Evolutionary conservation across 1,140 invertebrate species (phyloP), one percentile per base, ranked within the genome.

Genomic region (Drosophila trapezifrons): DNA sequence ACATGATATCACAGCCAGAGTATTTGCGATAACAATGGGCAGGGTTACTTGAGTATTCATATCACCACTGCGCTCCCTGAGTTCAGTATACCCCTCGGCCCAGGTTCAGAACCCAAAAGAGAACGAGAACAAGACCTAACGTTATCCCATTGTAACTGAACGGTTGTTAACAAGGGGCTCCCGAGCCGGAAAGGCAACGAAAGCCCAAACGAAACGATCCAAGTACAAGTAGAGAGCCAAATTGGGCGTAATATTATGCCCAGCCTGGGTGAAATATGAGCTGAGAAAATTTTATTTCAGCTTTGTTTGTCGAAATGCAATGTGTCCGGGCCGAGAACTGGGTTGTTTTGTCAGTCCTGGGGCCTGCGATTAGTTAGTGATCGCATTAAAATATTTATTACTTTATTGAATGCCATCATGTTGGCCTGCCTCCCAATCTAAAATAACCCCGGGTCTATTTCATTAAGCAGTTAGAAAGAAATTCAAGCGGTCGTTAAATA

Each of bases 231-330:
- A 62, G 65, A 69, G 49, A 77, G 70, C 82, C 82, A 87, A 86
- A 86, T 86, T 86, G 83, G 83, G 76, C 80, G 78, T 86, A 86
- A 86, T 86, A 80, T 86, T 86, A 85, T 86, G 78, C 83, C 71
- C 59, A 72, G 71, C 37, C 67, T 75, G 65, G 78, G 82, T 89
- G 76, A 86, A 86, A 86, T 86, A 86, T 87, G 79, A 86, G 83
- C 83, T 86, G 83, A 86, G 83, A 86, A 86, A 83, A 87, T 83
- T 87, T 80, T 87, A 86, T 87, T 87, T 79, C 72, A 22, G 72
- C 72, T 74, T 81, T 87, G 79, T 64, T 58, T 78, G 42, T 55
- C 49, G 80, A 66, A 83, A 76, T 71, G 75, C 57, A 75, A 71
- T 17, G 32, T 45, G 32, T 54, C 18, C 32, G 17, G 6, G 15